phyloP scores from a whole-genome alignment of 2,888 invertebrate genomes.

The Sisyra nigra region DNA sequence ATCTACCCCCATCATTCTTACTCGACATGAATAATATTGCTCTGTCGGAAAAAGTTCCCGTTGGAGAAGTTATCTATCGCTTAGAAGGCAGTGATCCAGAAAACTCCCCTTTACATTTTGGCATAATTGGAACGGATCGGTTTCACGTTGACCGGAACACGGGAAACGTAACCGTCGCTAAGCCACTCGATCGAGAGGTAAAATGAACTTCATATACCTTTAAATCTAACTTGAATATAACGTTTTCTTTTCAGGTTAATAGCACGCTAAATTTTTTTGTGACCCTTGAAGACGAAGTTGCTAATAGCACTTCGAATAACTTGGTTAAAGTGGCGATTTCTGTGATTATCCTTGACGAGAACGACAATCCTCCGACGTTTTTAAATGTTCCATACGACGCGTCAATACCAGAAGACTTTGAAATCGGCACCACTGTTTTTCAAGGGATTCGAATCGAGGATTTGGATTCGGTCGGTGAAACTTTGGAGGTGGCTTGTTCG shows the following conservation, averaged over 20 bases:
- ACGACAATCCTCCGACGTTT: conserved; percentile 74
- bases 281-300: conserved; percentile 61
- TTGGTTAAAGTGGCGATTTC: conserved; percentile 60
- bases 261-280: conserved; percentile 66
- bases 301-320: conserved; percentile 43
- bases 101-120: conserved; percentile 50
- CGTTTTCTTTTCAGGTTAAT: conserved; percentile 40
- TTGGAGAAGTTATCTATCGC: conserved; percentile 62
- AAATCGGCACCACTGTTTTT: conserved; percentile 54
- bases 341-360: conserved; percentile 74
- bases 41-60: conserved; percentile 61
- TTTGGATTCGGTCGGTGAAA: conserved; percentile 64
- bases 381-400: conserved; percentile 69
- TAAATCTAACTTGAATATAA: neutral
- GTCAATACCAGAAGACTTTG: conserved; percentile 59
- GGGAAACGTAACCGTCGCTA: conserved; percentile 63
- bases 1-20: conserved; percentile 56
- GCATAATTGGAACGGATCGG: conserved; percentile 65
- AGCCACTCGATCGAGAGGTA: conserved; percentile 72
- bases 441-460: conserved; percentile 60
- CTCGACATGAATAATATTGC: conserved; percentile 63
- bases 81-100: conserved; percentile 72
- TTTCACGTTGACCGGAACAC: conserved; percentile 60
- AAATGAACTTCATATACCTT: conserved; percentile 11
- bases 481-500: conserved; percentile 54